Conservation (phyloP, 2,797 vertebrate genomes). For the Rhincodon typus region DNA sequence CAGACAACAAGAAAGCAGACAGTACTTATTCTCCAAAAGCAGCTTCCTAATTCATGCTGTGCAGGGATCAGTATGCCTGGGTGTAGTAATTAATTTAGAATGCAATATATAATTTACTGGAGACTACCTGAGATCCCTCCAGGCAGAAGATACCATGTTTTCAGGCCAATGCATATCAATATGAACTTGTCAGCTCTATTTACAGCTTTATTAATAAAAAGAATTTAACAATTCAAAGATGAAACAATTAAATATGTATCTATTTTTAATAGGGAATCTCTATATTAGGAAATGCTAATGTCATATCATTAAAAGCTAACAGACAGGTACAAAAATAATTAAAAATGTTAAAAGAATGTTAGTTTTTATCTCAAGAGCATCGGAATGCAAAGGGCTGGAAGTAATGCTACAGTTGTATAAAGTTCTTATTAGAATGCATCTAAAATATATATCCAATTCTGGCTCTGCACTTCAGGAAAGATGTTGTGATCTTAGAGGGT, state of each 20-base stretch:
- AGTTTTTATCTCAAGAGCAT: too few relatives aligned
- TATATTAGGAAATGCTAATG: neutral
- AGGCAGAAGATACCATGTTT: neutral
- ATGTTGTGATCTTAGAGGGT: neutral
- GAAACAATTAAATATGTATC: neutral
- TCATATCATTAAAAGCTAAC: too few relatives aligned
- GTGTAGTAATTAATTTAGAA: neutral
- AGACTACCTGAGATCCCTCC: neutral
- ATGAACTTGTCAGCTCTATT: neutral
- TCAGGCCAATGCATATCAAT: neutral
- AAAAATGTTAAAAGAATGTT: too few relatives aligned
- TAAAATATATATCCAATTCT: too few relatives aligned
- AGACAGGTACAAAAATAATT: too few relatives aligned
- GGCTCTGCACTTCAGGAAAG: too few relatives aligned
- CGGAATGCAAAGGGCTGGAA: too few relatives aligned
- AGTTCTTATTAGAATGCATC: too few relatives aligned
- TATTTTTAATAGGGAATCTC: neutral
- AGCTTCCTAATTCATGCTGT: neutral
- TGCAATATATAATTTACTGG: neutral
- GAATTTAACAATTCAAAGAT: neutral
- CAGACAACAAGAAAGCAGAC: neutral
- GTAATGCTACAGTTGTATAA: too few relatives aligned
- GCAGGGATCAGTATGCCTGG: neutral
- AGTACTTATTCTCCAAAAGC: neutral
- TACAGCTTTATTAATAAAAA: neutral